Evolutionary conservation across 2,888 invertebrate genomes (phyloP).

Genomic region (Oscheius onirici): DNA sequence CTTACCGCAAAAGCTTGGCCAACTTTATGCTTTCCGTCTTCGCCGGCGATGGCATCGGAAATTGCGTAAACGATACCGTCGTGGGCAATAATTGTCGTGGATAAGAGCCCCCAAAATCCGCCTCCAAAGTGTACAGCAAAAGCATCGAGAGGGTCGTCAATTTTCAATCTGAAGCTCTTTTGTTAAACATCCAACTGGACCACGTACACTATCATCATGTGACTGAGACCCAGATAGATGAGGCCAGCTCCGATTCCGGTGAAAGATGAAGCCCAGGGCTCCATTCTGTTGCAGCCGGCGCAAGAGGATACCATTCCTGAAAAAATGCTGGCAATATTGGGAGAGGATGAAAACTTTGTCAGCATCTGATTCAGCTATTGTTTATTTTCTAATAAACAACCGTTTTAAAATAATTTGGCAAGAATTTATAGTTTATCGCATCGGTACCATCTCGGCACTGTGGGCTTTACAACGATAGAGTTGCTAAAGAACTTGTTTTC

Average conservation of each 20-base stretch:
- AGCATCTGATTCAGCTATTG: too few relatives aligned
- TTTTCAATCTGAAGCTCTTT: conserved; percentile 43
- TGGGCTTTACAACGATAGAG: too few relatives aligned
- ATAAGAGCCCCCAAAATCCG: conserved; percentile 74
- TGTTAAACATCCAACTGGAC: not conserved
- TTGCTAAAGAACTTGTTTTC: too few relatives aligned
- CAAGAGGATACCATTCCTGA: conserved; percentile 74
- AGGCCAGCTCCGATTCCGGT: conserved; percentile 74
- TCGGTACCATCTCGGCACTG: too few relatives aligned
- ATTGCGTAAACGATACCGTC: conserved; percentile 62
- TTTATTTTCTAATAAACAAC: too few relatives aligned
- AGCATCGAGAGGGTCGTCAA: conserved; percentile 76
- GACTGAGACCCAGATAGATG: conserved; percentile 71
- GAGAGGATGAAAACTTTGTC: too few relatives aligned
- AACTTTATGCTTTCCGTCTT: conserved; percentile 37
- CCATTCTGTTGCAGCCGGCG: conserved; percentile 74
- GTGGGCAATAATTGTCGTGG: conserved; percentile 48
- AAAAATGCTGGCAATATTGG: conserved; percentile 10
- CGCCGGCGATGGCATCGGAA: conserved; percentile 48
- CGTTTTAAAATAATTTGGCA: too few relatives aligned
- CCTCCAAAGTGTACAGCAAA: conserved; percentile 76
- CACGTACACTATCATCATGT: conserved; percentile 60
- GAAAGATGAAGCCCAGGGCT: conserved; percentile 73
- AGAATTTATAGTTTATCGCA: too few relatives aligned
- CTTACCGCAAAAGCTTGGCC: conserved; percentile 50